phyloP scores from a whole-genome alignment of 2,113 vertebrate species.

The Eolophus roseicapilla region DNA sequence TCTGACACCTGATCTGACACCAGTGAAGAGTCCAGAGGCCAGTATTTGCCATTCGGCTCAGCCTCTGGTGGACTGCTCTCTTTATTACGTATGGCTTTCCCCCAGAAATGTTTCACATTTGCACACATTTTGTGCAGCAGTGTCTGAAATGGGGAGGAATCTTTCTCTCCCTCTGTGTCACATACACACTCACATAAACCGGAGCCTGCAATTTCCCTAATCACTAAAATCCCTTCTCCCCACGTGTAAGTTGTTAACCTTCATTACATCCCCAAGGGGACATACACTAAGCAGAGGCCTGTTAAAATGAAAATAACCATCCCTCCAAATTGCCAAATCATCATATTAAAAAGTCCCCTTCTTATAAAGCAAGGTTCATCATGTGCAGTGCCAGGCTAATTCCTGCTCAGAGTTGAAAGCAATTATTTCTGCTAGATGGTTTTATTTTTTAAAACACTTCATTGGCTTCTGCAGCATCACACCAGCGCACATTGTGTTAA shows the following conservation, averaged over 20 bases:
- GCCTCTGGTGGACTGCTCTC: slow-evolving; percentile 34
- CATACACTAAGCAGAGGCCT: slow-evolving; percentile 55
- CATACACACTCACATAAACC: slow-evolving; percentile 29
- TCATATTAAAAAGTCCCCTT: slow-evolving; percentile 49
- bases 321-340: slow-evolving; percentile 57
- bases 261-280: slow-evolving; percentile 53
- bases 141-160: not conserved
- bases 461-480: not conserved
- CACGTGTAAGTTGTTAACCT: slow-evolving; percentile 66
- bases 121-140: slow-evolving; percentile 39
- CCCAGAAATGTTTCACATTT: slow-evolving; percentile 14
- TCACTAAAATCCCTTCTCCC: slow-evolving; percentile 60
- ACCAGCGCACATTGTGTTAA: not conserved
- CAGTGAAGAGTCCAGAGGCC: not conserved
- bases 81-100: not conserved
- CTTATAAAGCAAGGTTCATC: slow-evolving; percentile 10
- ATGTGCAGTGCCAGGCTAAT: slow-evolving; percentile 30
- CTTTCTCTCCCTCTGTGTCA: not conserved
- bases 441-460: slow-evolving; percentile 1
- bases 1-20: slow-evolving; percentile 4
- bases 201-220: slow-evolving; percentile 61
- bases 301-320: slow-evolving; percentile 71
- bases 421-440: slow-evolving; percentile 27
- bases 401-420: slow-evolving; percentile 17
- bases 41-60: slow-evolving; percentile 34